Conservation (phyloP, 37 sponge, comb jelly and placozoan species). For the Oscarella lobularis region DNA sequence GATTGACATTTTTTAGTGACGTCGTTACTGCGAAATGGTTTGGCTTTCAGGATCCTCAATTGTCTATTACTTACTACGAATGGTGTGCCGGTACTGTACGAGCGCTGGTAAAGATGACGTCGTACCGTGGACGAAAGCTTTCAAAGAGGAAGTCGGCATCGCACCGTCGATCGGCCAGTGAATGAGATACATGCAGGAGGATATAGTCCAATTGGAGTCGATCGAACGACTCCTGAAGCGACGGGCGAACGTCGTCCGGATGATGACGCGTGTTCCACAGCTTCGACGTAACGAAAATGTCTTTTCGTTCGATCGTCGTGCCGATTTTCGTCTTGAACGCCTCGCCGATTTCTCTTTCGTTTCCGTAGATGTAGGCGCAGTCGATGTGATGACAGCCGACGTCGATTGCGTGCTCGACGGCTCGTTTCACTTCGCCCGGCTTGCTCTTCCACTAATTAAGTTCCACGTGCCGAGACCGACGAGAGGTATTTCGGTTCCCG, state of each 20-base stretch:
- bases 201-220: constrained; percentile 77
- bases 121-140: not conserved
- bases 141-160: not conserved
- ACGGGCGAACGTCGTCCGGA: constrained; percentile 56
- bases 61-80: not conserved
- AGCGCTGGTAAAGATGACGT: not conserved
- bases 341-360: constrained; percentile 77
- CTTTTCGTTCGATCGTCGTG: constrained; percentile 32
- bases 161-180: constrained; percentile 62
- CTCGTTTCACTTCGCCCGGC: constrained; percentile 54
- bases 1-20: not conserved
- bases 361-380: constrained; percentile 75
- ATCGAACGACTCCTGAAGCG: constrained; percentile 46
- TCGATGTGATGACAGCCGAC: constrained; percentile 75
- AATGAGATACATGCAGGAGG: constrained; percentile 84
- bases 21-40: not conserved
- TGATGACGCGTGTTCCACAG: constrained; percentile 74
- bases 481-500: constrained; percentile 66
- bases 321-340: constrained; percentile 66
- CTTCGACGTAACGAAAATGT: constrained; percentile 80
- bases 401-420: constrained; percentile 53
- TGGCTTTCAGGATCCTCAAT: not conserved
- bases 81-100: not conserved
- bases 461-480: constrained; percentile 93
- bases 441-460: constrained; percentile 98